Conservation (phyloP, 2,113 vertebrate species). For the Vimba vimba region DNA sequence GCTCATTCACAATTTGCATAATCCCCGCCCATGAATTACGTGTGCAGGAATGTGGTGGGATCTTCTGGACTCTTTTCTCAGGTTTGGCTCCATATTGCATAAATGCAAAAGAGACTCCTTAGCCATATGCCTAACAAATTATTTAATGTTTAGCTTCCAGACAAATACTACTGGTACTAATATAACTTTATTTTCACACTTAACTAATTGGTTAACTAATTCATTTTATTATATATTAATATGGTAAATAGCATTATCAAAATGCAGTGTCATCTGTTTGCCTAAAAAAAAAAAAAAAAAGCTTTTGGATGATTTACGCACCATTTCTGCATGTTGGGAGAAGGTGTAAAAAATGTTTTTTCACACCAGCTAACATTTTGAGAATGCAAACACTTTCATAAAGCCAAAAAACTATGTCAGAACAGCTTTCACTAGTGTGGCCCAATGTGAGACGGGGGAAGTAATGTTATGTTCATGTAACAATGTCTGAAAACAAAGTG, state of each 20-base stretch:
- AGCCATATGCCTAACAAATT: not conserved
- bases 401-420: too few species aligned
- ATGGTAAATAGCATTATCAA: not conserved
- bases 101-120: not conserved
- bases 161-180: not conserved
- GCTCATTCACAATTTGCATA: not conserved
- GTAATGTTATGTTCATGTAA: not conserved
- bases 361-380: too few species aligned
- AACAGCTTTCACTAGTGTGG: not conserved
- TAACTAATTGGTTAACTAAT: not conserved
- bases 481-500: not conserved
- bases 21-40: not conserved
- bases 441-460: not conserved
- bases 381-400: too few species aligned
- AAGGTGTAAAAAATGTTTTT: too few species aligned
- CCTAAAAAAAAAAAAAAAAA: not conserved
- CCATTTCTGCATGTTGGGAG: not conserved
- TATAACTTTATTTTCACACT: too few species aligned
- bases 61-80: not conserved
- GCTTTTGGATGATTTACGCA: not conserved
- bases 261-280: too few species aligned
- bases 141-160: not conserved
- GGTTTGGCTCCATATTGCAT: not conserved
- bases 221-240: not conserved
- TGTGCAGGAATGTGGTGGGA: not conserved